These are phyloP conservation scores for Uromys caudimaculatus DNA, from an alignment of 2,797 vertebrate species.

Conservation along the genomic window DNA sequence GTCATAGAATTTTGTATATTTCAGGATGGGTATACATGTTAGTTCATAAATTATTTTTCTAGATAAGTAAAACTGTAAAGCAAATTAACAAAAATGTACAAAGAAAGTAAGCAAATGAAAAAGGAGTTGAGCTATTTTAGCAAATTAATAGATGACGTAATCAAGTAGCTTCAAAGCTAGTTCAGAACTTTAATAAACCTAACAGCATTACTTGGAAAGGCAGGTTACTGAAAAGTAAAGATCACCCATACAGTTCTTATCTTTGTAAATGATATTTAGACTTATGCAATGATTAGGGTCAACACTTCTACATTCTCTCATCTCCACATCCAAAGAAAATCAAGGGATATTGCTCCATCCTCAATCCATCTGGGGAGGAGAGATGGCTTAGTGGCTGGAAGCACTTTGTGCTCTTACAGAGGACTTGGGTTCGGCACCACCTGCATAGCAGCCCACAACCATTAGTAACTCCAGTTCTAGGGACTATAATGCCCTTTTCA, in stretches of 20 bases:
- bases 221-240: neutral
- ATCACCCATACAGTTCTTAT: neutral
- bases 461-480: neutral
- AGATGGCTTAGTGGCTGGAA: neutral
- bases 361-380: neutral
- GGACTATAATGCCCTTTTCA: neutral
- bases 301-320: neutral
- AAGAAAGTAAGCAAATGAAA: neutral
- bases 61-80: neutral
- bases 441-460: neutral
- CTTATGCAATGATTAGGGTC: neutral
- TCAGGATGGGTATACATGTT: neutral
- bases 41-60: neutral
- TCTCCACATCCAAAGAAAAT: neutral
- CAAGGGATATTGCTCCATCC: neutral
- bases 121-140: neutral
- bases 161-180: neutral
- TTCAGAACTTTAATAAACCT: neutral
- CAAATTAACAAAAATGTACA: neutral
- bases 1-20: neutral
- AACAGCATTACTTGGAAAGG: neutral
- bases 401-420: neutral
- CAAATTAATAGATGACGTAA: slow-evolving; percentile 17
- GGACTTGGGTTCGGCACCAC: too few species aligned
- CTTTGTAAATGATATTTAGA: slow-evolving; percentile 15